phyloP scores from a whole-genome alignment of 2,797 vertebrate species.

The Harpagifer antarcticus region DNA sequence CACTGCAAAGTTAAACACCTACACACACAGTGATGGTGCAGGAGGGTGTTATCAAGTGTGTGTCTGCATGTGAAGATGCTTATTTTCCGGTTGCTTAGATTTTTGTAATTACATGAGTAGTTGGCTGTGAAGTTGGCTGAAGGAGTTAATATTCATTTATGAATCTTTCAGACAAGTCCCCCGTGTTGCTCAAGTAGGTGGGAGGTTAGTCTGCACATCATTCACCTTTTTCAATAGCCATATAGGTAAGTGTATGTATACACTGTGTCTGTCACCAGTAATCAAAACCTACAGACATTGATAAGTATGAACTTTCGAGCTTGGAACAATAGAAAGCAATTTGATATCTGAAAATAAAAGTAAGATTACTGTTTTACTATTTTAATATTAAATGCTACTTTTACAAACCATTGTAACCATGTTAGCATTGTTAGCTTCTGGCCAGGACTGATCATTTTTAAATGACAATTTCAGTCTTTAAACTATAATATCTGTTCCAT shows the following conservation, averaged over 20 bases:
- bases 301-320: background rate
- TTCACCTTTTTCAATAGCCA: background rate
- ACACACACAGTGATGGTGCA: conserved; percentile 9
- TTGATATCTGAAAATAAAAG: background rate
- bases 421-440: background rate
- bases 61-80: background rate
- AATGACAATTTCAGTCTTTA: no score
- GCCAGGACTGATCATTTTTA: background rate
- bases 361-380: background rate
- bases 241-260: background rate
- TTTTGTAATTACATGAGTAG: conserved; percentile 4
- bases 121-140: background rate
- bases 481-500: no score
- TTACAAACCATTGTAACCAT: no score
- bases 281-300: background rate
- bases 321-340: background rate
- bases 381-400: background rate
- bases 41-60: background rate
- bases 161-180: background rate
- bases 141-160: background rate
- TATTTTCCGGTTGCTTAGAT: background rate
- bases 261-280: background rate
- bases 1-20: conserved; percentile 89
- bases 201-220: background rate
- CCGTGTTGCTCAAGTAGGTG: background rate